These are phyloP conservation scores for Telenomus remus DNA, from an alignment of 1,140 invertebrate genomes.

Conservation along the genomic window DNA sequence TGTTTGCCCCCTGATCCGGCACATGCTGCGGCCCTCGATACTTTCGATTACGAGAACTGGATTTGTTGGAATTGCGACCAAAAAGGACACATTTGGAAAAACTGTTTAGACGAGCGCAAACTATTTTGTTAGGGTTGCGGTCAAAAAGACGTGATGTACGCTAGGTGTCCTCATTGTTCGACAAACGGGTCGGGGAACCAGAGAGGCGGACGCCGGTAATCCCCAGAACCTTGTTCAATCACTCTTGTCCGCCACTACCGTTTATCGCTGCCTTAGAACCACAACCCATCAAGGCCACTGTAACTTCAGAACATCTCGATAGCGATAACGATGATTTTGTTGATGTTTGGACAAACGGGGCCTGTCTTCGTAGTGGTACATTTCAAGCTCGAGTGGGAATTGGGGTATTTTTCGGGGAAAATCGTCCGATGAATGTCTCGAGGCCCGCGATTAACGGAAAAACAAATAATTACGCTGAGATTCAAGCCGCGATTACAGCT, in stretches of 20 bases:
- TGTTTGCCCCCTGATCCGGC: neutral
- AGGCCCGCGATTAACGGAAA: neutral
- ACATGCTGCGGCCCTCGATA: neutral
- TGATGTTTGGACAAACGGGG: constrained; percentile 3
- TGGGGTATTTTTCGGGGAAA: constrained; percentile 7
- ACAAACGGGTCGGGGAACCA: neutral
- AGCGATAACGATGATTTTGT: neutral
- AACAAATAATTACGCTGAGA: constrained; percentile 8
- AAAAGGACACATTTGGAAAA: neutral
- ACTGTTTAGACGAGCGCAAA: neutral
- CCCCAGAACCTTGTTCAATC: neutral
- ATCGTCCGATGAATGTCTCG: constrained; percentile 11
- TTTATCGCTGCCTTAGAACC: too few relatives aligned
- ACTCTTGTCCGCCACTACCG: too few relatives aligned
- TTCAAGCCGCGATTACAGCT: constrained; percentile 9
- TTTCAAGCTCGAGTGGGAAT: neutral
- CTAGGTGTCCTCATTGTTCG: neutral
- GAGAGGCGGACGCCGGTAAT: neutral
- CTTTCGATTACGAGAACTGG: neutral
- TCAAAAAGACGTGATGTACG: neutral
- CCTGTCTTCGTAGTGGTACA: neutral
- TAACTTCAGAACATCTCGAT: too few relatives aligned
- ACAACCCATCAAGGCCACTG: too few relatives aligned
- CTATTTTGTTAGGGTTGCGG: constrained; percentile 3
- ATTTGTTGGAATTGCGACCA: constrained; percentile 1